Base-by-base conservation (phyloP, 2,888 invertebrate genomes). In the Cantharis rufa region DNA sequence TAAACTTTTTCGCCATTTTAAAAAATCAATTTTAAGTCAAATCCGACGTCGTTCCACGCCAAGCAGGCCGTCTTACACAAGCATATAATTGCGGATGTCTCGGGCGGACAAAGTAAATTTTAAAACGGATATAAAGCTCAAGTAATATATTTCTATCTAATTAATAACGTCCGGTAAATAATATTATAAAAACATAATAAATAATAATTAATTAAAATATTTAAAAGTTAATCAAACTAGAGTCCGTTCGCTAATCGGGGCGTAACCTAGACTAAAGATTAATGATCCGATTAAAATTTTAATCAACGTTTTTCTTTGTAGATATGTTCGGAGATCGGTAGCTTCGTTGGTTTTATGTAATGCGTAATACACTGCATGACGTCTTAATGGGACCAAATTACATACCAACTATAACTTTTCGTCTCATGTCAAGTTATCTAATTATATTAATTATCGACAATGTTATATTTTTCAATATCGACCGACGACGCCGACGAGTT, bases 271-370 rank as follows among this genome's bases (percentile, higher is more conserved):
- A 78, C 77, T 77, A 69, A 76, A 84, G 84, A 85, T 85, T 84
- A 85, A 84, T 84, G 84, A 82, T 82, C 82, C 83, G 84, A 84
- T 85, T 84, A 84, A 84, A 84, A 84, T 83, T 84, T 85, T 84
- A 85, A 85, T 85, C 84, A 84, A 81, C 80, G 78, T 82, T 82
- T 82, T 82, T 81, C 24, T 66, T 66, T 21, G 77, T 78, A 77
- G 82, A 82, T 80, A 81, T 82, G 84, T 81, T 83, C 83, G 84
- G 82, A 80, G 82, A 76, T 80, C 84, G 80, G 84, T 84, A 83
- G 84, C 84, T 71, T 80, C 80, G 82, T 82, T 82, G 80, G 82
- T 83, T 83, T 83, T 80, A 78, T 76, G 81, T 82, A 82, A 82
- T 81, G 81, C 80, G 81, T 82, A 84, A 83, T 83, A 80, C 81